phyloP scores from a whole-genome alignment of 1,140 invertebrate genomes.

The Diprion similis region DNA sequence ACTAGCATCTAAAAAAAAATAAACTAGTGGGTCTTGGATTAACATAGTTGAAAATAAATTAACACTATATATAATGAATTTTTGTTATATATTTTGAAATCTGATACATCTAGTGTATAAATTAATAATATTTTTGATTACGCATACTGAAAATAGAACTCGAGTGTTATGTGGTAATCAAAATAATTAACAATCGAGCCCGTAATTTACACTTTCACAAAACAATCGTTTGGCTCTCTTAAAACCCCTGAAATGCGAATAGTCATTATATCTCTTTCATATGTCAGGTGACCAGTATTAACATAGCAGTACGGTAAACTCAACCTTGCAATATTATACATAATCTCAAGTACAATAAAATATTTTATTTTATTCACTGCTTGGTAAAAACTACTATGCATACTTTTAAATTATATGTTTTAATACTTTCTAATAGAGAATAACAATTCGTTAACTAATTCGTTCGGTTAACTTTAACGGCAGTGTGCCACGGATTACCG shows the following conservation, averaged over 20 bases:
- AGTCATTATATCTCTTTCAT: no score
- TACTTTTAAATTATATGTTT: not conserved
- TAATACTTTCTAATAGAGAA: no score
- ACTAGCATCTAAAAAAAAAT: no score
- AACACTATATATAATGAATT: not conserved
- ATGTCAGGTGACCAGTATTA: not conserved
- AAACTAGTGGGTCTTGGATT: no score
- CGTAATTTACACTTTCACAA: not conserved
- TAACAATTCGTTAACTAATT: no score
- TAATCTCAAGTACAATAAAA: slow-evolving; percentile 1
- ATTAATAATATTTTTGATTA: not conserved
- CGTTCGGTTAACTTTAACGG: no score
- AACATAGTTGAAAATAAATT: no score
- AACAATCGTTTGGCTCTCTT: not conserved
- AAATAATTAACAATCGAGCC: not conserved
- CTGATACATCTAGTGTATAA: not conserved
- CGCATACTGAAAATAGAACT: not conserved
- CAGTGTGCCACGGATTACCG: no score
- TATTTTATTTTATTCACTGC: not conserved
- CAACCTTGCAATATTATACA: not conserved
- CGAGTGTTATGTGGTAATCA: not conserved
- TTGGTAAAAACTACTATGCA: not conserved
- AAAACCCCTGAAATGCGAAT: no score
- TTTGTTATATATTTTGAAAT: slow-evolving; percentile 1
- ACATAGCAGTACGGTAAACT: not conserved